These are phyloP conservation scores for Mastigias papua DNA, from an alignment of 30 jellyfish, hydroid and myxozoan species.

Conservation along the genomic window DNA sequence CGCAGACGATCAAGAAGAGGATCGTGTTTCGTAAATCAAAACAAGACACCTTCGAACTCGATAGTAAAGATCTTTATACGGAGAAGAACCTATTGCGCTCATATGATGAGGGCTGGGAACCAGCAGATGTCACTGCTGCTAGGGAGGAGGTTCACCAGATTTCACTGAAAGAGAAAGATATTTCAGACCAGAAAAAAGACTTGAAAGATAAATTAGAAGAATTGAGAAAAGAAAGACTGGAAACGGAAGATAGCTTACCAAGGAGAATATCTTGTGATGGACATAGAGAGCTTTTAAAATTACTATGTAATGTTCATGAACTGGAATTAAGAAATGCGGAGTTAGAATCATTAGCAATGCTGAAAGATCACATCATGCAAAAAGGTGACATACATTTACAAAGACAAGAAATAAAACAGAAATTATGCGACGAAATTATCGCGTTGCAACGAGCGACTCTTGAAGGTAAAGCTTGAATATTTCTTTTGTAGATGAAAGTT, in stretches of 20 bases:
- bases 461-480: slow-evolving; percentile 57
- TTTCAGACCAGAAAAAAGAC: slow-evolving; percentile 71
- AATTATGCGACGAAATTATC: slow-evolving; percentile 86
- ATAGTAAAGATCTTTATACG: slow-evolving; percentile 62
- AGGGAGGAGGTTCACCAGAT: slow-evolving; percentile 88
- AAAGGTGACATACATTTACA: slow-evolving; percentile 87
- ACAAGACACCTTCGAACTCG: slow-evolving; percentile 32
- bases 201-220: slow-evolving; percentile 68
- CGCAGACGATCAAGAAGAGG: slow-evolving; percentile 41
- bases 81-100: slow-evolving; percentile 75
- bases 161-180: slow-evolving; percentile 61
- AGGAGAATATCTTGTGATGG: slow-evolving; percentile 86
- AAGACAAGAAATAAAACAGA: slow-evolving; percentile 82
- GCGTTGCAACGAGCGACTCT: slow-evolving; percentile 74
- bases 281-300: slow-evolving; percentile 84
- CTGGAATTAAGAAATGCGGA: slow-evolving; percentile 91
- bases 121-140: slow-evolving; percentile 95
- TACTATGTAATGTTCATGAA: slow-evolving; percentile 92
- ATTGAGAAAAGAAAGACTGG: slow-evolving; percentile 61
- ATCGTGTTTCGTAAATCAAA: slow-evolving; percentile 40
- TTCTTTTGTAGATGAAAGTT: too few species aligned
- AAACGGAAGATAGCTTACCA: slow-evolving; percentile 74
- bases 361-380: slow-evolving; percentile 91
- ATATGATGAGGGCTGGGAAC: slow-evolving; percentile 88
- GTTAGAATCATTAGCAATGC: slow-evolving; percentile 84